phyloP scores from a whole-genome alignment of 2,888 invertebrate species.

The Lochmaea crataegi region DNA sequence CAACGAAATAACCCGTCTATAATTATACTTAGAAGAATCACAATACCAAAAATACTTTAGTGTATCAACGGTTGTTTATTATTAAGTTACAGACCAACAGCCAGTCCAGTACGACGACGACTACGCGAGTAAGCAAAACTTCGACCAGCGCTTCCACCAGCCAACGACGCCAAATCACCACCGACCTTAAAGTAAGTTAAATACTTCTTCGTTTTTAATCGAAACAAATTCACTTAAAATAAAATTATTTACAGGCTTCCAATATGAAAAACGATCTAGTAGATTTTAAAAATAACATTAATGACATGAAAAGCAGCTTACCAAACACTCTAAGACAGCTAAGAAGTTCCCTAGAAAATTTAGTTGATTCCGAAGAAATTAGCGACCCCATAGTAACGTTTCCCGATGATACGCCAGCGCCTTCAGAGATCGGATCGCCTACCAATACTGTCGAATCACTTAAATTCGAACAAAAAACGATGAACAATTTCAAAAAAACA shows the following conservation, averaged over 20 bases:
- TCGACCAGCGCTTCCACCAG: conserved; percentile 66
- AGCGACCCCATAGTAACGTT: conserved; percentile 82
- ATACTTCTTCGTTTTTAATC: background rate
- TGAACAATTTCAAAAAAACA: conserved; percentile 81
- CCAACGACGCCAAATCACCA: conserved; percentile 57
- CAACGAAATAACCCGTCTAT: conserved; percentile 35
- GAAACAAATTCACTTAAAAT: too few relatives aligned
- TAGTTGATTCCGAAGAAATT: conserved; percentile 72
- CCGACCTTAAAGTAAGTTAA: conserved; percentile 74
- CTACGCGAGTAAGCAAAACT: conserved; percentile 65
- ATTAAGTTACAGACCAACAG: conserved; percentile 67
- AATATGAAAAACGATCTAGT: conserved; percentile 84
- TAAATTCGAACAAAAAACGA: conserved; percentile 86
- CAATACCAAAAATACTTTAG: conserved; percentile 52
- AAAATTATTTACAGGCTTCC: conserved; percentile 67
- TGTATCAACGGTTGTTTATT: conserved; percentile 49
- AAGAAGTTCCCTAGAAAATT: conserved; percentile 81
- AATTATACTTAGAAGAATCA: conserved; percentile 49
- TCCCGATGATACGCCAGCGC: conserved; percentile 81
- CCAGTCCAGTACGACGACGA: conserved; percentile 72
- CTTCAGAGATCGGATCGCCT: conserved; percentile 65
- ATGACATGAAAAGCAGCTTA: conserved; percentile 81
- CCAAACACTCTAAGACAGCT: conserved; percentile 61
- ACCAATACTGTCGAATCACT: conserved; percentile 71
- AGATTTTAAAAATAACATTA: conserved; percentile 85